A percentile compares a stretch with the other conserved stretches of the same genome.
Conservation (phyloP, 2,113 vertebrate genomes). For the Pitta sordida region DNA sequence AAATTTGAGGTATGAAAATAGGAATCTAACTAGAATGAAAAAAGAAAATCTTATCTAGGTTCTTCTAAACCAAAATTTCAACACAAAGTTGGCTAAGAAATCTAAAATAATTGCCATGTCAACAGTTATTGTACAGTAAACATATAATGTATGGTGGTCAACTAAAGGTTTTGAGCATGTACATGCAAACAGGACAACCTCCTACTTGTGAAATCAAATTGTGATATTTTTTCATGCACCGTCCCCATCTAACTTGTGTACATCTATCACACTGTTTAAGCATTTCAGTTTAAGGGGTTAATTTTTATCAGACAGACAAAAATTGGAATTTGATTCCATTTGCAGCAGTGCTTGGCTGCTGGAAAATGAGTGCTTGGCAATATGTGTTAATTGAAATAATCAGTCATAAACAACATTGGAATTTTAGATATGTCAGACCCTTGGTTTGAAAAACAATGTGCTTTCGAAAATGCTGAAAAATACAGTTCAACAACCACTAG, state of each 20-base stretch:
- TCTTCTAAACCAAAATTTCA: not conserved
- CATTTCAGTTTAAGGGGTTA: not conserved
- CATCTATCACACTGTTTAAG: not conserved
- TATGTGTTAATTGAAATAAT: constrained; percentile 3
- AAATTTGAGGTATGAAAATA: not conserved
- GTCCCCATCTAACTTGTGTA: not conserved
- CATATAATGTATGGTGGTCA: not conserved
- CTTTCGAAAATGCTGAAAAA: constrained; percentile 39
- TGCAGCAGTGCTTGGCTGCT: not conserved
- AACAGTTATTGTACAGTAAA: not conserved
- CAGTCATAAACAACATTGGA: constrained; percentile 13
- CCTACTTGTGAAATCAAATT: not conserved
- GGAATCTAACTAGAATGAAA: not conserved
- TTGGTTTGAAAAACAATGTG: not conserved
- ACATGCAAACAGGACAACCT: not conserved
- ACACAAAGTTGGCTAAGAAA: not conserved
- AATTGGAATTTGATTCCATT: not conserved
- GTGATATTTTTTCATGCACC: not conserved
- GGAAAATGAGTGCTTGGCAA: constrained; percentile 31
- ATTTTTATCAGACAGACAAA: not conserved
- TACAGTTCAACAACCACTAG: constrained; percentile 49
- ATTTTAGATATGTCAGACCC: constrained; percentile 25
- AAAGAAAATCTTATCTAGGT: rapidly evolving
- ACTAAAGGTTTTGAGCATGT: not conserved
- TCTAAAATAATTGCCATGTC: not conserved